Percentiles rank a stretch among this genome's conserved stretches.
phyloP scores from a whole-genome alignment of 2,113 vertebrate genomes.

The Otus sunia region DNA sequence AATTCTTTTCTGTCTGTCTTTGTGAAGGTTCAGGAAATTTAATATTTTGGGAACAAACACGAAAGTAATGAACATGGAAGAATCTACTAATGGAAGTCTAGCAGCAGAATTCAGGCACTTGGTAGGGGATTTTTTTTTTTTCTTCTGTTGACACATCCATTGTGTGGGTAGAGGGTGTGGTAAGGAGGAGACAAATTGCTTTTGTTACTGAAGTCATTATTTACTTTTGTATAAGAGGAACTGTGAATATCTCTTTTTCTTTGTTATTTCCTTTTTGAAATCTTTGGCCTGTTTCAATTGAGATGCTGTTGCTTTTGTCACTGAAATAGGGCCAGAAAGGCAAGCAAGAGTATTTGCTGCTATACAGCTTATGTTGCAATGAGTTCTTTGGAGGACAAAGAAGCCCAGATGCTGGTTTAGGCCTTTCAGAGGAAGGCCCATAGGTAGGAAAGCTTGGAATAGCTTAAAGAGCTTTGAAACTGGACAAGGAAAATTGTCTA shows the following conservation, averaged over 20 bases:
- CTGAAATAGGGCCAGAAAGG: neutral
- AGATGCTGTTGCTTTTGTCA: neutral
- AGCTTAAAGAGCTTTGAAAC: neutral
- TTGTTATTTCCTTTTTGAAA: neutral
- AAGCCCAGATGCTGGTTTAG: neutral
- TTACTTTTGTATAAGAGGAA: neutral
- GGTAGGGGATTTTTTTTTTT: constrained; percentile 72
- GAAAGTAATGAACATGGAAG: constrained; percentile 99
- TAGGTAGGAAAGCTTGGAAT: neutral
- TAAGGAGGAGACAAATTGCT: neutral
- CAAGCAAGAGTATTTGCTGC: neutral
- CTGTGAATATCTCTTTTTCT: neutral
- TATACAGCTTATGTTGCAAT: neutral
- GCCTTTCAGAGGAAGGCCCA: neutral
- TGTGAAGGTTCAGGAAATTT: constrained; percentile 89
- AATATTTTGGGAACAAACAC: constrained; percentile 95
- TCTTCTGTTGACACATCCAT: neutral
- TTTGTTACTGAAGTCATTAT: neutral
- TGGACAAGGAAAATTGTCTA: neutral
- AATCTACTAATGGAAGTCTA: constrained; percentile 93
- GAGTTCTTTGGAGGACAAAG: neutral
- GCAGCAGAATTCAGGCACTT: constrained; percentile 96
- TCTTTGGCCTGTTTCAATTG: neutral
- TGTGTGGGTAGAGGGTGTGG: neutral
- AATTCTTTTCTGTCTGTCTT: neutral